These are phyloP conservation scores for Leptinotarsa rubiginosa DNA, from an alignment of 2,888 invertebrate species.

Conservation along the genomic window DNA sequence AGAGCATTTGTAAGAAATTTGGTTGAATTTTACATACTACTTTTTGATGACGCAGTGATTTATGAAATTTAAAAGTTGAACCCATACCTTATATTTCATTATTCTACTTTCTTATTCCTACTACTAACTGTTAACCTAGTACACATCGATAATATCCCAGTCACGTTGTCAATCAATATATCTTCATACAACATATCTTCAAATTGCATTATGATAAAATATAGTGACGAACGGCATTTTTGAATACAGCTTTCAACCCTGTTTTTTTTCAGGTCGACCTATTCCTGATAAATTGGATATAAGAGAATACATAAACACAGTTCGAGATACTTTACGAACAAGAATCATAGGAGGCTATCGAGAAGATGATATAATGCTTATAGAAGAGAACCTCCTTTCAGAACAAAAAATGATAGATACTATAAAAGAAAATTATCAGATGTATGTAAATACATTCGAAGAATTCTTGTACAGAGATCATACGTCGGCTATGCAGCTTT, in stretches of 20 bases:
- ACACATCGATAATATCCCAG: too few relatives aligned
- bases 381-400: conserved; percentile 69
- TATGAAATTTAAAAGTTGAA: too few relatives aligned
- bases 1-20: too few relatives aligned
- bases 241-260: neutral
- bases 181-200: too few relatives aligned
- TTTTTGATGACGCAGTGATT: too few relatives aligned
- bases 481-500: conserved; percentile 70
- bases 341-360: conserved; percentile 64
- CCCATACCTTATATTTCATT: too few relatives aligned
- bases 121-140: too few relatives aligned
- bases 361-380: conserved; percentile 66
- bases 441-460: conserved; percentile 72
- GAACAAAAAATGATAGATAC: conserved; percentile 69
- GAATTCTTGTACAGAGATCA: conserved; percentile 74
- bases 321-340: conserved; percentile 64
- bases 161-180: too few relatives aligned
- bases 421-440: conserved; percentile 67
- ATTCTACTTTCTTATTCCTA: too few relatives aligned
- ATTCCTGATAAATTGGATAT: conserved; percentile 71
- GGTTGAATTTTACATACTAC: too few relatives aligned
- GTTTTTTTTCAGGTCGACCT: conserved; percentile 66
- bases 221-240: too few relatives aligned
- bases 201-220: too few relatives aligned
- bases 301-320: conserved; percentile 69